These are phyloP conservation scores for Formica exsecta DNA, from an alignment of 1,140 invertebrate species.

Conservation along the genomic window DNA sequence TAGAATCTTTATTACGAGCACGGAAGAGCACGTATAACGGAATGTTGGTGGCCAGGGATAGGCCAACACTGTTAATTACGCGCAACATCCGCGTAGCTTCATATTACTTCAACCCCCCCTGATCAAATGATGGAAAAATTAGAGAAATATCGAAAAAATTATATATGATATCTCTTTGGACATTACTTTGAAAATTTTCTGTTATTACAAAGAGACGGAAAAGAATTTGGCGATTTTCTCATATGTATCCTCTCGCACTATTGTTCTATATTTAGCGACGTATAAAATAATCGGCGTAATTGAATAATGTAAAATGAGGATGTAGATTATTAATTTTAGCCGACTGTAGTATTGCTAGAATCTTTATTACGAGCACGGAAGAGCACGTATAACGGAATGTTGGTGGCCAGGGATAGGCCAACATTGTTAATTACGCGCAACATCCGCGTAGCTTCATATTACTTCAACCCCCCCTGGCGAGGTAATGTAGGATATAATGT, in stretches of 20 bases:
- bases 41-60: constrained; percentile 48
- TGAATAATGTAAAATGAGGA: not conserved
- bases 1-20: constrained; percentile 49
- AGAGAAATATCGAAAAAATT: not conserved
- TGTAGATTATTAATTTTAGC: constrained; percentile 33
- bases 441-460: constrained; percentile 69
- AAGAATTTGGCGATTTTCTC: not conserved
- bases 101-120: constrained; percentile 71
- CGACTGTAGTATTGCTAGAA: constrained; percentile 25
- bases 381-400: constrained; percentile 49
- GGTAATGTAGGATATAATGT: constrained; percentile 69
- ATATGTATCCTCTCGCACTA: not conserved
- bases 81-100: constrained; percentile 63
- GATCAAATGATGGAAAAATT: not conserved
- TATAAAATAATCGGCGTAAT: constrained; percentile 19
- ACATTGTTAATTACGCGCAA: constrained; percentile 70
- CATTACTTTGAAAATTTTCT: not conserved
- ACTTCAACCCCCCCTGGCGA: constrained; percentile 55
- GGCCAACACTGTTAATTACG: constrained; percentile 70
- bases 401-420: constrained; percentile 49
- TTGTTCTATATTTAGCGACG: not conserved
- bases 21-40: constrained; percentile 43
- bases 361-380: constrained; percentile 51
- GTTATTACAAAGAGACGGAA: not conserved
- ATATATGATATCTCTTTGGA: not conserved